These are phyloP conservation scores for Spheniscus mendiculus DNA, from an alignment of 2,113 vertebrate species.

Conservation along the genomic window DNA sequence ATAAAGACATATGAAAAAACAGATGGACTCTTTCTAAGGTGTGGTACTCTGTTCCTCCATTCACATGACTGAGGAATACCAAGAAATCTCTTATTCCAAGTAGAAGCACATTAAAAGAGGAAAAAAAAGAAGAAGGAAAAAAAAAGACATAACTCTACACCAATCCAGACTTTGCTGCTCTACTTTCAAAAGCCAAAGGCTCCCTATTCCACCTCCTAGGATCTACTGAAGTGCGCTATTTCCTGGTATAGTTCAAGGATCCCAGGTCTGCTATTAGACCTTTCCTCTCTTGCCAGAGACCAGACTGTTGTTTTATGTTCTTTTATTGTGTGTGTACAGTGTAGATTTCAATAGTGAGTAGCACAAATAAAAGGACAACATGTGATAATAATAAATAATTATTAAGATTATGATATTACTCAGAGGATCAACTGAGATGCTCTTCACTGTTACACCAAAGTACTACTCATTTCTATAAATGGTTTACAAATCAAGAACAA, in stretches of 20 bases:
- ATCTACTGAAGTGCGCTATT: neutral
- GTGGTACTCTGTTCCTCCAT: neutral
- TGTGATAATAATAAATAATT: neutral
- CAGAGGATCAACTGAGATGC: neutral
- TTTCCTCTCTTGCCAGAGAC: neutral
- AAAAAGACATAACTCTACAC: neutral
- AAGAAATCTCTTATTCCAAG: neutral
- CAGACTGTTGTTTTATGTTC: neutral
- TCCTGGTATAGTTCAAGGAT: neutral
- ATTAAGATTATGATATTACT: neutral
- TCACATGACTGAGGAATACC: neutral
- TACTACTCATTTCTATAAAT: neutral
- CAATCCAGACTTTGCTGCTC: neutral
- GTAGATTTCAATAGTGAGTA: neutral
- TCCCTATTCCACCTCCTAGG: neutral
- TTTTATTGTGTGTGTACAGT: neutral
- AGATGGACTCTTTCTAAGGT: neutral
- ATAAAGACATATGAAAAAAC: neutral
- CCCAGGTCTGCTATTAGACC: neutral
- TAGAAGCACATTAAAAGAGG: neutral
- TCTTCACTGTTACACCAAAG: neutral
- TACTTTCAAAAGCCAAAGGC: neutral
- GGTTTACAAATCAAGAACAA: neutral
- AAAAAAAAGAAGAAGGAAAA: fast-evolving
- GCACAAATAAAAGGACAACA: neutral